Conservation (phyloP, 2,888 invertebrate genomes). For the Melanchra persicariae region DNA sequence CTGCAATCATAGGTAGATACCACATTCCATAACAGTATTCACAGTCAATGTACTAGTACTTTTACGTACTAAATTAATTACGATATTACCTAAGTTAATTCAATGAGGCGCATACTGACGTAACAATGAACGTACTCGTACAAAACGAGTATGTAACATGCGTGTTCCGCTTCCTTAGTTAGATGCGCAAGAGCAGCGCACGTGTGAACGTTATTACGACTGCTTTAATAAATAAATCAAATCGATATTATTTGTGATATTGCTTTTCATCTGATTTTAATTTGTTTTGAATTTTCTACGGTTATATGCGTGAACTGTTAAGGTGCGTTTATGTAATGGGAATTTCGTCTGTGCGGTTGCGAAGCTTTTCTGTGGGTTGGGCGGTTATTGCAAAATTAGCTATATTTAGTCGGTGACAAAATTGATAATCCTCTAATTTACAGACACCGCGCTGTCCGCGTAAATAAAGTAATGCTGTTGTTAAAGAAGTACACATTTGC, state of each 20-base stretch:
- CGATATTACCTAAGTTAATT: slow-evolving; percentile 55
- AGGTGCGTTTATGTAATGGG: slow-evolving; percentile 11
- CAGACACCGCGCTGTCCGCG: too few species aligned
- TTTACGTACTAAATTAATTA: slow-evolving; percentile 5
- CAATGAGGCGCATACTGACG: slow-evolving; percentile 51
- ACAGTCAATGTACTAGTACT: background rate
- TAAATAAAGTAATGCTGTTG: background rate
- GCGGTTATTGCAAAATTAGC: background rate
- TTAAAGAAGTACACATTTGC: background rate
- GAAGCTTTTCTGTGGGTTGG: background rate
- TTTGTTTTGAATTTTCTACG: slow-evolving; percentile 56
- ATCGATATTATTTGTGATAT: slow-evolving; percentile 37
- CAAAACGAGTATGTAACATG: slow-evolving; percentile 49
- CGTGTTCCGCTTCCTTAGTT: slow-evolving; percentile 83
- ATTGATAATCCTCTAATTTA: background rate
- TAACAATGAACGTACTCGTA: slow-evolving; percentile 39
- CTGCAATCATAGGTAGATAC: background rate
- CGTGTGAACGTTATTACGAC: slow-evolving; percentile 66
- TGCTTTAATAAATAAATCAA: slow-evolving; percentile 37
- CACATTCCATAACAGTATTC: background rate
- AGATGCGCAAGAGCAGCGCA: slow-evolving; percentile 71
- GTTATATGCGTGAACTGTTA: slow-evolving; percentile 40
- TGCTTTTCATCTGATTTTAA: slow-evolving; percentile 57
- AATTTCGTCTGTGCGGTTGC: background rate
- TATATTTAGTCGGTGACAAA: background rate